Base-by-base conservation (phyloP, 2,888 invertebrate genomes). In the Dynastes hyllus region DNA sequence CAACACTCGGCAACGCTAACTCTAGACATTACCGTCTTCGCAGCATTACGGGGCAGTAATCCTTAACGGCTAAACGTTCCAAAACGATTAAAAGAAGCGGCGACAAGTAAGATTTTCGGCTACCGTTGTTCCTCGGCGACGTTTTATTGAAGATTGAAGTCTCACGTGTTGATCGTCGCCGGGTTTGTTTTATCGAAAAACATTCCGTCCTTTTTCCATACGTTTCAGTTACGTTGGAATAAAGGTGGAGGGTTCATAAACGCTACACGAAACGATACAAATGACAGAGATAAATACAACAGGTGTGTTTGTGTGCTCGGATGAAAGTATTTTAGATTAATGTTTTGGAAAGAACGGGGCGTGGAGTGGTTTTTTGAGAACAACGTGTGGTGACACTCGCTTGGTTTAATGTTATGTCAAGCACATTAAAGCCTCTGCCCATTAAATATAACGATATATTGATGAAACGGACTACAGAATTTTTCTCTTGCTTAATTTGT, bases 391-490 rank as follows among this genome's bases (percentile, higher is more conserved):
- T 83, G 83, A 83, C 84, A 83, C 81, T 81, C 83, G 79, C 84
- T 58, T 84, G 84, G 84, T 86, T 81, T 86, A 84, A 85, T 85
- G 84, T 81, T 83, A 84, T 85, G 85, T 85, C 83, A 84, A 84
- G 66, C 84, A 82, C 84, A 84, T 84, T 84, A 85, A 84, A 79
- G 84, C 82, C 80, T 82, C 81, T 80, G 83, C 82, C 82, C 85
- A 83, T 86, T 86, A 86, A 85, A 83, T 85, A 83, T 84, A 80
- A 83, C 84, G 83, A 84, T 85, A 85, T 85, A 86, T 85, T 85
- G 86, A 85, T 83, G 85, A 83, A 83, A 84, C 37, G 37, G 84
- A 84, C 81, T 79, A 81, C 76, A 80, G 76, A 78, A 82, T 81
- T 82, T 67, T 22, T 40, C 66, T 50, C 22, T 45, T 40, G 37